Evolutionary conservation across 1,140 invertebrate species (phyloP).

Genomic region (Drosophila saltans): DNA sequence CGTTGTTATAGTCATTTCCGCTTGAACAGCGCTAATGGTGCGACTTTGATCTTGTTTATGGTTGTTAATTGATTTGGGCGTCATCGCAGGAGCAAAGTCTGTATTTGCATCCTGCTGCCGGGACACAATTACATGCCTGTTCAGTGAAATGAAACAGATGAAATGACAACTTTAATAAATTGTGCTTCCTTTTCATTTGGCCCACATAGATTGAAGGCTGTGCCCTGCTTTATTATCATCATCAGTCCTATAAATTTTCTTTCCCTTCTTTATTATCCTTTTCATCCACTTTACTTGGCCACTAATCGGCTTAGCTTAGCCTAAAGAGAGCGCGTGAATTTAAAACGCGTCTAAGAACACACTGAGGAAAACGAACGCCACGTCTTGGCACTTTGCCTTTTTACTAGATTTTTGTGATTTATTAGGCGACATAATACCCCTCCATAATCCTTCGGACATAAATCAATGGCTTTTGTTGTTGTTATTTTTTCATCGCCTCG

Average conservation of each 20-base stretch:
- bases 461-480: conserved; percentile 31
- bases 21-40: conserved; percentile 30
- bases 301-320: conserved; percentile 42
- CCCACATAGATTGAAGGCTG: background rate
- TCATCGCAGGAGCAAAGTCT: background rate
- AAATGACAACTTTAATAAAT: conserved; percentile 45
- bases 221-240: conserved; percentile 38
- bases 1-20: conserved; percentile 46
- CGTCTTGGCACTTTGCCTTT: conserved; percentile 12
- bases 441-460: conserved; percentile 41
- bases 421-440: conserved; percentile 16
- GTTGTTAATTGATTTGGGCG: conserved; percentile 54
- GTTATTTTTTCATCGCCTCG: conserved; percentile 29
- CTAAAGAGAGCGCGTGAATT: conserved; percentile 28
- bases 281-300: conserved; percentile 23
- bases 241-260: conserved; percentile 14
- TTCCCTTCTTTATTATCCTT: conserved; percentile 31
- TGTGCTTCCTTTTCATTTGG: conserved; percentile 25
- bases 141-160: conserved; percentile 46
- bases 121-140: conserved; percentile 12
- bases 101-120: background rate
- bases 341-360: conserved; percentile 25
- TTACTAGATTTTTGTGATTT: conserved; percentile 33
- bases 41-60: conserved; percentile 58
- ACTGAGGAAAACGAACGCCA: no score